These are phyloP conservation scores for Saguinus midas DNA, from an alignment of 2,113 vertebrate species.

Conservation along the genomic window DNA sequence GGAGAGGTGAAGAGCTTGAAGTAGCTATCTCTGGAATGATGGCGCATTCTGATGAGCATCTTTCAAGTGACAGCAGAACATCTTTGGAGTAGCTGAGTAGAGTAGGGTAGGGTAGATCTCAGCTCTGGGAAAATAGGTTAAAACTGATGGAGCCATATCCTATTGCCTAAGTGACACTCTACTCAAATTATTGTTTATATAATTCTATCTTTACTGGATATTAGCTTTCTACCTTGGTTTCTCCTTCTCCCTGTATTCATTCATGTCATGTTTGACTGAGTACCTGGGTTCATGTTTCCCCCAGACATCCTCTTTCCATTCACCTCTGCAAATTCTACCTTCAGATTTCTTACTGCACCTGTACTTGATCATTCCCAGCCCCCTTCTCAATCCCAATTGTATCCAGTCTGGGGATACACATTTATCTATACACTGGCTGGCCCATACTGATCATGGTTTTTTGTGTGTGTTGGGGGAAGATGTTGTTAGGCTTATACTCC, in stretches of 20 bases:
- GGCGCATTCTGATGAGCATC: neutral
- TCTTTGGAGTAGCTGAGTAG: neutral
- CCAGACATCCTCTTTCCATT: neutral
- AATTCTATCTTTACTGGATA: neutral
- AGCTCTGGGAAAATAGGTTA: neutral
- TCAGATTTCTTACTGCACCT: neutral
- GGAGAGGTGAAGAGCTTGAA: neutral
- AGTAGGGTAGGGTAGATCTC: neutral
- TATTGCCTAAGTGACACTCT: neutral
- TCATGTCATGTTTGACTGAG: neutral
- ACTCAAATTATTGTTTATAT: neutral
- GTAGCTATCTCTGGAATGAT: neutral
- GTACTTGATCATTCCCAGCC: neutral
- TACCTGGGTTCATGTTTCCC: neutral
- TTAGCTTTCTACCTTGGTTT: neutral
- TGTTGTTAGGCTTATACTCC: neutral
- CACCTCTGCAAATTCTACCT: neutral
- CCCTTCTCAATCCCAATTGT: neutral
- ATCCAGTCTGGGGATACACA: neutral
- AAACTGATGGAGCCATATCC: neutral
- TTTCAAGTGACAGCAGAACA: neutral
- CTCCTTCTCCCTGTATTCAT: neutral
- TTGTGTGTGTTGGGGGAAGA: neutral
- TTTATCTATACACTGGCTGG: neutral
- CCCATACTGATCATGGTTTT: neutral